Evolutionary conservation across 2,888 invertebrate genomes (phyloP).

Genomic region (Reticulitermes lucifugus): DNA sequence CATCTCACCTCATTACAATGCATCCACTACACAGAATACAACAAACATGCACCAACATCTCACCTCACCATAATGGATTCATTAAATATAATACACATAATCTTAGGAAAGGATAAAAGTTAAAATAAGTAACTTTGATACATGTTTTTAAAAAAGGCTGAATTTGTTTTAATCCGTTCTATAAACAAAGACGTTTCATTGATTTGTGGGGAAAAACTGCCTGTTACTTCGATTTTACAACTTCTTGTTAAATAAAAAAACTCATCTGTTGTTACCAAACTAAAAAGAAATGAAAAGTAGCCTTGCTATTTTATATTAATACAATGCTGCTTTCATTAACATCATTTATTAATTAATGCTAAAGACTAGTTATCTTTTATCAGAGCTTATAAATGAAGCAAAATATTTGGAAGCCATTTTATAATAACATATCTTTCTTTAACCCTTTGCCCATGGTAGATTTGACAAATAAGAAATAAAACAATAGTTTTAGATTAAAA

Average conservation of each 20-base stretch:
- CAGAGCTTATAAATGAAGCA: conserved; percentile 50
- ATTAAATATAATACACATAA: background rate
- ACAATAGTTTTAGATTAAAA: background rate
- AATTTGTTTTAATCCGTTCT: conserved; percentile 49
- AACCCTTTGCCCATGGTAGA: conserved; percentile 51
- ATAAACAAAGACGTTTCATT: conserved; percentile 49
- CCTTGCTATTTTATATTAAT: conserved; percentile 33
- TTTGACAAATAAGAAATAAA: background rate
- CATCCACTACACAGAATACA: too few relatives aligned
- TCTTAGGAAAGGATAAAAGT: background rate
- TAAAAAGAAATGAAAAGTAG: conserved; percentile 24
- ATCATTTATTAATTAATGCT: conserved; percentile 48
- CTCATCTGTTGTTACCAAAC: conserved; percentile 31
- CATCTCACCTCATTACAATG: too few relatives aligned
- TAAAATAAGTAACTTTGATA: conserved; percentile 5
- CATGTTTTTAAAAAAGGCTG: conserved; percentile 50
- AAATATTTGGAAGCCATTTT: conserved; percentile 51
- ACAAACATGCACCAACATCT: too few relatives aligned
- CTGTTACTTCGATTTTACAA: conserved; percentile 34
- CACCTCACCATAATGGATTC: too few relatives aligned
- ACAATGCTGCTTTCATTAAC: conserved; percentile 35
- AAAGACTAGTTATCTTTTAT: conserved; percentile 50
- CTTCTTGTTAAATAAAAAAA: conserved; percentile 27
- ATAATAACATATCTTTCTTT: conserved; percentile 29
- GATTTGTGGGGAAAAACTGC: conserved; percentile 19